Percentiles rank a stretch among this genome's conserved stretches.
These are phyloP conservation scores for Gymnobelideus leadbeateri DNA, from an alignment of 2,113 vertebrate species.

Conservation along the genomic window DNA sequence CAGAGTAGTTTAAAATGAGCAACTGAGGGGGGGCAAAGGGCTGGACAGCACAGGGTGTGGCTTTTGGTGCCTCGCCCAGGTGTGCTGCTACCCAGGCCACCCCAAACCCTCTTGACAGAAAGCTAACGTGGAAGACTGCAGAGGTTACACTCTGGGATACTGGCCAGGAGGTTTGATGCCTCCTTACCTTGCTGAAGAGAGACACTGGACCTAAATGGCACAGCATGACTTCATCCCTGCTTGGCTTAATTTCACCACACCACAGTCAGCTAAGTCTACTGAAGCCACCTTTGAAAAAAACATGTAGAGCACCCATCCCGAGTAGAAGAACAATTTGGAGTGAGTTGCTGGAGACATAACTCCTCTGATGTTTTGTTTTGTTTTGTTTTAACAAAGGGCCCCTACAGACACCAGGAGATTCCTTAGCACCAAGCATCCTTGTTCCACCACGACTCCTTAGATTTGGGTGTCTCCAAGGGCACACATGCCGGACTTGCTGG, in stretches of 20 bases:
- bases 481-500: constrained; percentile 92
- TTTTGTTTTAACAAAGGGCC: constrained; percentile 99
- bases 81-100: constrained; percentile 80
- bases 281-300: constrained; percentile 96
- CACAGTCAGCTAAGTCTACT: constrained; percentile 98
- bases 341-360: constrained; percentile 97
- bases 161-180: constrained; percentile 99
- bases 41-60: constrained; percentile 91
- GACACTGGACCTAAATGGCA: constrained; percentile 99
- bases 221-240: constrained; percentile 99
- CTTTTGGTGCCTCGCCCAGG: constrained; percentile 86
- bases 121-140: constrained; percentile 86
- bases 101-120: constrained; percentile 80
- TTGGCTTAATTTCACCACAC: constrained; percentile 99
- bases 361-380: constrained; percentile 99
- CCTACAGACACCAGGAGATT: constrained; percentile 93
- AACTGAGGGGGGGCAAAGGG: constrained; percentile 88
- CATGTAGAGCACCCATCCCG: constrained; percentile 96
- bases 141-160: constrained; percentile 95
- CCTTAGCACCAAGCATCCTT: constrained; percentile 98
- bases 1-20: constrained; percentile 92
- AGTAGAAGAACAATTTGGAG: constrained; percentile 93
- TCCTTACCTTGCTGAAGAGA: constrained; percentile 99
- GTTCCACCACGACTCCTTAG: constrained; percentile 97
- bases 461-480: constrained; percentile 98